Percentiles rank a stretch among this genome's conserved stretches.
Evolutionary conservation across 2,797 vertebrate genomes (phyloP).

Genomic region (Lepilemur ruficaudatus): DNA sequence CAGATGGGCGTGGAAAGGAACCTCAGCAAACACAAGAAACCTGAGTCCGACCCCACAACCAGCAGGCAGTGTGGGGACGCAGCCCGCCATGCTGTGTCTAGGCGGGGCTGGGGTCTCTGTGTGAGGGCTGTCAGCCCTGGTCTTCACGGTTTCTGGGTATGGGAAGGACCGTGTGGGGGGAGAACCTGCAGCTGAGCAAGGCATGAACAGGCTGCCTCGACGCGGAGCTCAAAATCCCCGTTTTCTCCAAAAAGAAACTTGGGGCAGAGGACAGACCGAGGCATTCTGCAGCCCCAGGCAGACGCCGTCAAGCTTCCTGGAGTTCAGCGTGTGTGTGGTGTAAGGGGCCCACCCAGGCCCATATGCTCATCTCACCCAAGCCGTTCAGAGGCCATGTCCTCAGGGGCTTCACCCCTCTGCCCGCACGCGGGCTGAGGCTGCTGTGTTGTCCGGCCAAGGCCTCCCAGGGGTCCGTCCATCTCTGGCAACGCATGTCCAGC

Average conservation of each 20-base stretch:
- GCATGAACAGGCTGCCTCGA: neutral
- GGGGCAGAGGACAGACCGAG: too few relatives aligned
- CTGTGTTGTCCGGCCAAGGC: slow-evolving; percentile 58
- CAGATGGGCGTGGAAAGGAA: too few relatives aligned
- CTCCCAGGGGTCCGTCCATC: slow-evolving; percentile 57
- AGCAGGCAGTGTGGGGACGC: too few relatives aligned
- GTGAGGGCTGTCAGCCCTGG: neutral
- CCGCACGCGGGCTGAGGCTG: slow-evolving; percentile 44
- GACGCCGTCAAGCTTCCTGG: slow-evolving; percentile 65
- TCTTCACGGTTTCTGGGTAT: neutral
- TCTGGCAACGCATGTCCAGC: slow-evolving; percentile 59
- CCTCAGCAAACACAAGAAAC: neutral
- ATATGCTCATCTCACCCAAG: slow-evolving; percentile 61
- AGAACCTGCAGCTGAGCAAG: slow-evolving; percentile 44
- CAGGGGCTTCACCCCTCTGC: slow-evolving; percentile 62
- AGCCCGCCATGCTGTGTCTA: neutral
- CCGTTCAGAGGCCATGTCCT: slow-evolving; percentile 48
- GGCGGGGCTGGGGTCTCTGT: neutral
- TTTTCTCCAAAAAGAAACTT: too few relatives aligned
- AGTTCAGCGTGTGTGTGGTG: slow-evolving; percentile 62
- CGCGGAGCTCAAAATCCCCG: too few relatives aligned
- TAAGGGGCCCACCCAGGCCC: neutral
- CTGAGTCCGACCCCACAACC: fast-evolving
- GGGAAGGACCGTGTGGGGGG: neutral
- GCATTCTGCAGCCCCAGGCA: fast-evolving